Evolutionary conservation across 1,140 invertebrate genomes (phyloP), one percentile per base, ranked within the genome.

Genomic region (Drosophila pseudoananassae): DNA sequence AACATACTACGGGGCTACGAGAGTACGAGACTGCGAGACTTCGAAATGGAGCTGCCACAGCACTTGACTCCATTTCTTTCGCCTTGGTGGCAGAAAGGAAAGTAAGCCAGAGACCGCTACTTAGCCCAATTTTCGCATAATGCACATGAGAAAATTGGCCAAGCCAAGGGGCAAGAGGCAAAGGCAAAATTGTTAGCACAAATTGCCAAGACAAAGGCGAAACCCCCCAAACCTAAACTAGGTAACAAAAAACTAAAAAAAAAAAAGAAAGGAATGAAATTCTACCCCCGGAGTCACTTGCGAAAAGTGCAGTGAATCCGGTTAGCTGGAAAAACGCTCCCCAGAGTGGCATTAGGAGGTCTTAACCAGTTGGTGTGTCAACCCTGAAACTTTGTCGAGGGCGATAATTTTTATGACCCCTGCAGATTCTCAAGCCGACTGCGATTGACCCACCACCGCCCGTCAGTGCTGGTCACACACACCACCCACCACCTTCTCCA

Each of bases 121-220:
- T 88, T 88, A 88, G 83, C 83, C 83, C 83, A 88, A 83, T 75
- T 88, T 87, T 89, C 75, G 83, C 78, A 88, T 88, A 89, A 83
- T 89, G 79, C 83, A 88, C 84, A 84, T 75, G 76, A 81, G 77
- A 61, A 82, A 87, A 87, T 88, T 88, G 77, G 33, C 33, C 10
- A 10, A 36, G 33, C 12, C 72, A 68, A 83, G 61, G 55, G 76
- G 75, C 71, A 56, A 73, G 60, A 82, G 84, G 71, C 84, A 78
- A 52, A 49, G 54, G 59, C 76, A 52, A 78, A 85, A 87, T 81
- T 73, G 66, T 45, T 40, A 47, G 68, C 78, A 69, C 70, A 85
- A 88, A 78, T 78, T 76, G 83, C 38, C 65, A 69, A 70, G 66
- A 70, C 66, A 70, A 70, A 69, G 64, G 63, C 27, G 64, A 50